phyloP scores from a whole-genome alignment of 92 coral and sea anemone species.

The Ricordea florida region DNA sequence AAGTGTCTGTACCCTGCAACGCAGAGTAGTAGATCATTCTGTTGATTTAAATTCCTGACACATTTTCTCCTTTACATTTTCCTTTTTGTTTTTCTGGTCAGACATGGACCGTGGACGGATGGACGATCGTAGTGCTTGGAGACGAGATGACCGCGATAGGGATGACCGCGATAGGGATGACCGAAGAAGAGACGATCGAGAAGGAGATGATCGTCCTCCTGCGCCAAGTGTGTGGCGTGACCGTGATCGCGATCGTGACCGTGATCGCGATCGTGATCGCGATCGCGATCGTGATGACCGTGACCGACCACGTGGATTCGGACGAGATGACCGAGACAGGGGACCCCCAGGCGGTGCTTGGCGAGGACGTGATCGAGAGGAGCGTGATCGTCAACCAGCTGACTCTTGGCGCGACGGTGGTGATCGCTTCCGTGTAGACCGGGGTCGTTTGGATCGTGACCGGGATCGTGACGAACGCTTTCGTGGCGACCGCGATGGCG shows the following conservation, averaged over 20 bases:
- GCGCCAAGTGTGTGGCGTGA: constrained; percentile 17
- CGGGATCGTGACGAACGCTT: constrained; percentile 65
- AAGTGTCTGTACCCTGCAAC: too few relatives aligned
- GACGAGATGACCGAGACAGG: constrained; percentile 65
- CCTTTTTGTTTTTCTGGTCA: not conserved
- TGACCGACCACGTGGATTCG: constrained; percentile 43
- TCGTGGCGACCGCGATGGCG: constrained; percentile 58
- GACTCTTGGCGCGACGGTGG: constrained; percentile 68
- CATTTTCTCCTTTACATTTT: not conserved
- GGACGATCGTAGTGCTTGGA: not conserved
- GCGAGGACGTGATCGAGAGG: constrained; percentile 42
- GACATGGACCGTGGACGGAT: constrained; percentile 34
- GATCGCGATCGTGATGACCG: constrained; percentile 54
- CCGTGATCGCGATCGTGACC: constrained; percentile 50
- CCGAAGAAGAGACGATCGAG: constrained; percentile 30
- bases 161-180: constrained; percentile 45
- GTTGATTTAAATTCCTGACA: not conserved
- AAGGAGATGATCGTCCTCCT: constrained; percentile 53
- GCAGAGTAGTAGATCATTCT: not conserved
- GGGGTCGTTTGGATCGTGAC: constrained; percentile 47
- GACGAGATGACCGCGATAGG: constrained; percentile 50
- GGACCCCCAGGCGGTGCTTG: not conserved
- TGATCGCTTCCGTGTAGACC: constrained; percentile 48
- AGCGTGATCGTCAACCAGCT: constrained; percentile 25
- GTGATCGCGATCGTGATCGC: constrained; percentile 58